Conservation (phyloP, 2,888 invertebrate genomes). For the Drosophila hawaiiensis region DNA sequence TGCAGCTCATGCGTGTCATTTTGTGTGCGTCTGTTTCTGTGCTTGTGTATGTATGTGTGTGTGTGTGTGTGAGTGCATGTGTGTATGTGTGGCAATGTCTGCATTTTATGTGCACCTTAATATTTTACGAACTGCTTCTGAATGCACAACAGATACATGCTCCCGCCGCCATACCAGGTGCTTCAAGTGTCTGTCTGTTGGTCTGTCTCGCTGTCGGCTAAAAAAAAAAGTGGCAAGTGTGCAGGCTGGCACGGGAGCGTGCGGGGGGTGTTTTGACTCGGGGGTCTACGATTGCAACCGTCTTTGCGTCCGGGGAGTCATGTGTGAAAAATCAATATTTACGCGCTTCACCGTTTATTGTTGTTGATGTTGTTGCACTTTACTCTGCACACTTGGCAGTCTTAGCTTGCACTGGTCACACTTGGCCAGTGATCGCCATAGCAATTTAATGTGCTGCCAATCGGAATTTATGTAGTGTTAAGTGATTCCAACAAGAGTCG, state of each 20-base stretch:
- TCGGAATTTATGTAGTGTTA: conserved; percentile 13
- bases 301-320: conserved; percentile 47
- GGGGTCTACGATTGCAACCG: conserved; percentile 24
- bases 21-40: conserved; percentile 23
- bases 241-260: neutral
- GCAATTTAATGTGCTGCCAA: conserved; percentile 13
- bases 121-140: conserved; percentile 59
- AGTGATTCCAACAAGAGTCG: neutral
- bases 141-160: conserved; percentile 56
- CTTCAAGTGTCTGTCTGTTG: conserved; percentile 39
- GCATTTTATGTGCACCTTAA: conserved; percentile 54
- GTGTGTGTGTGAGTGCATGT: conserved; percentile 2
- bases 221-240: conserved; percentile 32
- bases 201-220: conserved; percentile 31
- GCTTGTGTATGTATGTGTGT: conserved; percentile 12
- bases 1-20: conserved; percentile 71
- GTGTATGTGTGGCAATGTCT: conserved; percentile 43
- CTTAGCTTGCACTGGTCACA: conserved; percentile 20
- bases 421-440: conserved; percentile 24
- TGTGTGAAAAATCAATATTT: conserved; percentile 83
- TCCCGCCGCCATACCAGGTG: conserved; percentile 41
- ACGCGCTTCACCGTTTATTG: conserved; percentile 54
- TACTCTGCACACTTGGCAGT: conserved; percentile 6
- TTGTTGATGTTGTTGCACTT: conserved; percentile 30
- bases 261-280: neutral